Evolutionary conservation across 2,888 invertebrate species (phyloP), one percentile per base, ranked within the genome.

Genomic region (Napeogenes inachia): DNA sequence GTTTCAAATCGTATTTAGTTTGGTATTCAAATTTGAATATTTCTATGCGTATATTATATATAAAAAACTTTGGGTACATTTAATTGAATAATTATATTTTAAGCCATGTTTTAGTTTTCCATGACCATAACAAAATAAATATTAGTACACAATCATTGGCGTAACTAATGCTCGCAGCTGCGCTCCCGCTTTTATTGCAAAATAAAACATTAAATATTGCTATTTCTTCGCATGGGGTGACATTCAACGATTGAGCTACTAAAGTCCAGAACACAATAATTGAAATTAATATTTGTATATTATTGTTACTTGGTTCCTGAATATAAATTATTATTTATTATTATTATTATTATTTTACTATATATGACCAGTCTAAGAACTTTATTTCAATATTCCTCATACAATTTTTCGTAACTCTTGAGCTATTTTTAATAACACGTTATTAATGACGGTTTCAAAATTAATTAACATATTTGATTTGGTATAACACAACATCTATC

Each of bases 131-230:
- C 56, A 57, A 56, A 61, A 60, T 58, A 60, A 46, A 60, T 54
- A 63, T 64, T 61, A 57, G 61, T 67, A 65, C 35, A 61, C 56
- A 57, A 38, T 33, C 54, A 62, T 45, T 69, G 70, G 76, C 78
- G 75, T 76, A 73, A 73, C 81, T 77, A 84, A 84, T 82, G 79
- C 72, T 63, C 79, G 70, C 88, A 88, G 87, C 86, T 89, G 88
- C 81, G 80, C 74, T 76, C 70, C 71, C 68, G 68, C 69, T 76
- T 82, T 86, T 86, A 87, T 87, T 85, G 81, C 84, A 72, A 81
- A 82, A 86, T 81, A 83, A 85, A 85, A 82, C 82, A 84, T 85
- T 80, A 80, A 78, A 76, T 76, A 75, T 74, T 71, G 73, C 73
- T 70, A 70, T 71, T 71, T 69, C 65, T 68, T 67, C 65, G 68